Conservation (phyloP, 2,797 vertebrate species). For the Synaphobranchus kaupii region DNA sequence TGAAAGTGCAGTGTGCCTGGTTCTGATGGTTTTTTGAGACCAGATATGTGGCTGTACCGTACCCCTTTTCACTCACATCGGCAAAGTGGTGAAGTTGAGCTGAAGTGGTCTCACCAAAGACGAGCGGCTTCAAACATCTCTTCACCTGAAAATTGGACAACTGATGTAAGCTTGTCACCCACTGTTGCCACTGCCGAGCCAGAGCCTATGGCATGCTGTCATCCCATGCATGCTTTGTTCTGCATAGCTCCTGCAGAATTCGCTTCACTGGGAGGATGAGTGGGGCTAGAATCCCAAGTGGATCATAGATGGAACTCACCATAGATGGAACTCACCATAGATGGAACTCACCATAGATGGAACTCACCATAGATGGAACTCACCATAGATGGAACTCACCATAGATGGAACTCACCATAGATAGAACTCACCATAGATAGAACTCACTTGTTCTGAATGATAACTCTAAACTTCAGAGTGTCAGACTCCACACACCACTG, state of each 20-base stretch:
- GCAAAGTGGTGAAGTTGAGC: neutral
- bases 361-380: too few relatives aligned
- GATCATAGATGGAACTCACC: conserved; percentile 26
- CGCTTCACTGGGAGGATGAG: conserved; percentile 21
- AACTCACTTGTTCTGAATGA: neutral
- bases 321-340: too few relatives aligned
- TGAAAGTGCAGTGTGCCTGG: neutral
- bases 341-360: too few relatives aligned
- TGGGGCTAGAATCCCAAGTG: conserved; percentile 24
- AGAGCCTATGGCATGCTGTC: neutral
- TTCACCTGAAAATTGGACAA: neutral
- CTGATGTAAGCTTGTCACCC: neutral
- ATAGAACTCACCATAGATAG: conserved; percentile 18
- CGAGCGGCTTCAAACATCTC: neutral
- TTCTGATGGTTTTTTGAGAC: neutral
- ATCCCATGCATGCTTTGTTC: neutral
- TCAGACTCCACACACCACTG: conserved; percentile 25
- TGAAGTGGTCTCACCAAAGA: neutral
- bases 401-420: too few relatives aligned
- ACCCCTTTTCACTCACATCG: neutral
- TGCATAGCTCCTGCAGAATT: conserved; percentile 15
- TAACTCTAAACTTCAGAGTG: conserved; percentile 22
- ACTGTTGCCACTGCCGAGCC: neutral
- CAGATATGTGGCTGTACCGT: neutral
- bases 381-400: too few relatives aligned